Percentiles rank a stretch among this genome's conserved stretches.
Evolutionary conservation across 2,888 invertebrate species (phyloP).

Genomic region (Apamea anceps): DNA sequence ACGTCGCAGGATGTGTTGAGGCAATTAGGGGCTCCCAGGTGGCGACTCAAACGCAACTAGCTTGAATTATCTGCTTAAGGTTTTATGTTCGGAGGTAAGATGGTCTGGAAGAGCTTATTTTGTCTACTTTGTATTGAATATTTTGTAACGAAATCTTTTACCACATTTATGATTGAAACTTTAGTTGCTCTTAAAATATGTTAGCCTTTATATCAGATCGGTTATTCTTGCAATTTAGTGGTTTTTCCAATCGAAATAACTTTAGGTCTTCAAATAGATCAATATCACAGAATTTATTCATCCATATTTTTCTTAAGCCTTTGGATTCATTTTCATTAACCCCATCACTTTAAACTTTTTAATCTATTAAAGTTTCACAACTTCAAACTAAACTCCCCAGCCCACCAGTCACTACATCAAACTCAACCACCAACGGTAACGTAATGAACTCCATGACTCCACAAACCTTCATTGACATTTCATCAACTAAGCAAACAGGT

Average conservation of each 20-base stretch:
- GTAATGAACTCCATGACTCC: constrained; percentile 60
- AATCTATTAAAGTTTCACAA: constrained; percentile 16
- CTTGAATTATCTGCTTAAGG: constrained; percentile 86
- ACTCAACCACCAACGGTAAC: constrained; percentile 41
- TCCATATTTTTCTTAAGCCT: too few relatives aligned
- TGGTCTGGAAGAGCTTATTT: constrained; percentile 63
- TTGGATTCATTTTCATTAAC: not conserved
- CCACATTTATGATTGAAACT: not conserved
- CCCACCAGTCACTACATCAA: constrained; percentile 28
- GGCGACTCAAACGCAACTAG: constrained; percentile 83
- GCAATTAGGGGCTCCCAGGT: constrained; percentile 87
- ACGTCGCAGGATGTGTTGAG: constrained; percentile 74
- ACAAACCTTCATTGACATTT: constrained; percentile 62
- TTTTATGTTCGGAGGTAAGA: constrained; percentile 71
- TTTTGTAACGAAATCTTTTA: not conserved
- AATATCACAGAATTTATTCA: accelerated
- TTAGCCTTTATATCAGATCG: not conserved
- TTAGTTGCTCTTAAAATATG: not conserved
- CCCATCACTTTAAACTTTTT: not conserved
- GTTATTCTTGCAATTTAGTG: not conserved
- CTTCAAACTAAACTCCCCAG: not conserved
- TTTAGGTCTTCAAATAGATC: constrained; percentile 6
- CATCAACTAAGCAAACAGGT: constrained; percentile 55
- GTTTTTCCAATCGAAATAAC: too few relatives aligned
- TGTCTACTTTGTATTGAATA: not conserved